Percentiles rank a stretch among this genome's conserved stretches.
These are phyloP conservation scores for Stichodactyla helianthus DNA, from an alignment of 64 coral and sea anemone species.

Conservation along the genomic window DNA sequence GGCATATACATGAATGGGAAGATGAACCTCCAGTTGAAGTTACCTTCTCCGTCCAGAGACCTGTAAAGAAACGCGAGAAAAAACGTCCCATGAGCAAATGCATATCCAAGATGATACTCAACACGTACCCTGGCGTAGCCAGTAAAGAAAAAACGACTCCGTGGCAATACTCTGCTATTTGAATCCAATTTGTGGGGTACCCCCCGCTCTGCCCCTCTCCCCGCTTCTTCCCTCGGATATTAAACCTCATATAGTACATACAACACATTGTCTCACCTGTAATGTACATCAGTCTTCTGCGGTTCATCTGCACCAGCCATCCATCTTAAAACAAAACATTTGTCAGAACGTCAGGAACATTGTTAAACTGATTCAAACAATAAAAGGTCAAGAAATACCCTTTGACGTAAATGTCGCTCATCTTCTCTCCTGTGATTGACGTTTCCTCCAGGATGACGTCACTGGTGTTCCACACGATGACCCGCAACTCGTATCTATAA, in stretches of 20 bases:
- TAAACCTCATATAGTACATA: too few species aligned
- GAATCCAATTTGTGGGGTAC: too few species aligned
- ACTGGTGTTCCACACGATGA: conserved; percentile 86
- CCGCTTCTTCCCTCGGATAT: too few species aligned
- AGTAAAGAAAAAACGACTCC: too few species aligned
- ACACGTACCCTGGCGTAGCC: too few species aligned
- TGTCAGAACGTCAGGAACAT: too few species aligned
- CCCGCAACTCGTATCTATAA: conserved; percentile 62
- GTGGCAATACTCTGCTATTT: too few species aligned
- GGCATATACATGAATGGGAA: conserved; percentile 65
- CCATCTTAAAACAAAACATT: conserved; percentile 54
- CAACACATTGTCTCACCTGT: conserved; percentile 65
- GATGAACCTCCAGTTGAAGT: conserved; percentile 65
- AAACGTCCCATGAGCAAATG: background rate
- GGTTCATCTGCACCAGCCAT: conserved; percentile 70
- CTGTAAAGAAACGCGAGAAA: background rate
- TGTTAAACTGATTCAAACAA: too few species aligned
- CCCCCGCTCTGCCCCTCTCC: too few species aligned
- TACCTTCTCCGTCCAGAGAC: conserved; percentile 61
- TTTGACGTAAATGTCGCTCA: conserved; percentile 95
- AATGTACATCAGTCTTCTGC: conserved; percentile 89
- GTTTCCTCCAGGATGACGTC: conserved; percentile 83
- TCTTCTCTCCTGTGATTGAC: conserved; percentile 78
- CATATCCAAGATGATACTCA: too few species aligned
- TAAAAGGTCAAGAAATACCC: conserved; percentile 30